phyloP scores from a whole-genome alignment of 1,140 invertebrate genomes.

The Lepidurus couesii region DNA sequence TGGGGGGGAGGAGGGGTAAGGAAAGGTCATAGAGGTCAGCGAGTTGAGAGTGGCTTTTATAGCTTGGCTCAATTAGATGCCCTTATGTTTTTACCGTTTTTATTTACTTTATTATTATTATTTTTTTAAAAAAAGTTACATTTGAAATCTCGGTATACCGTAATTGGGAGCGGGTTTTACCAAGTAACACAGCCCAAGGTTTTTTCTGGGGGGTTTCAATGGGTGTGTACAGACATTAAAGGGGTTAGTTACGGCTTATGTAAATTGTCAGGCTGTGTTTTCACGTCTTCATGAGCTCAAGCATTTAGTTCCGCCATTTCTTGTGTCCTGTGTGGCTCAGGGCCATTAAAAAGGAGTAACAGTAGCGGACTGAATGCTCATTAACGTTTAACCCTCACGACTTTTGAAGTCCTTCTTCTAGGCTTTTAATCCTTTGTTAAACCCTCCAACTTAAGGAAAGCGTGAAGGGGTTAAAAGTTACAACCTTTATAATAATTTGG shows the following conservation, averaged over 20 bases:
- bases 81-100: neutral
- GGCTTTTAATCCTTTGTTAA: neutral
- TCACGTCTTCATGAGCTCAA: conserved; percentile 17
- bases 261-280: conserved; percentile 16
- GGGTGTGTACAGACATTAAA: conserved; percentile 6
- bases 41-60: neutral
- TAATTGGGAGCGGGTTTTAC: neutral
- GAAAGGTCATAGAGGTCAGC: neutral
- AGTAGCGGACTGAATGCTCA: neutral
- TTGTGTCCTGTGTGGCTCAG: conserved; percentile 17
- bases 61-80: neutral
- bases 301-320: conserved; percentile 9
- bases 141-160: neutral
- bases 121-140: neutral
- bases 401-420: neutral
- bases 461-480: neutral
- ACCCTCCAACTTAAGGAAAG: neutral
- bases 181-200: neutral
- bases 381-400: neutral
- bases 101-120: too few relatives aligned
- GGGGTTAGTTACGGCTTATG: conserved; percentile 13
- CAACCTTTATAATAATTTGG: neutral
- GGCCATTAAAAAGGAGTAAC: conserved; percentile 1
- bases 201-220: conserved; percentile 1
- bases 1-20: neutral